Percentiles rank a stretch among this genome's conserved stretches.
phyloP scores from a whole-genome alignment of 1,140 invertebrate species.

The Drosophila carrolli region DNA sequence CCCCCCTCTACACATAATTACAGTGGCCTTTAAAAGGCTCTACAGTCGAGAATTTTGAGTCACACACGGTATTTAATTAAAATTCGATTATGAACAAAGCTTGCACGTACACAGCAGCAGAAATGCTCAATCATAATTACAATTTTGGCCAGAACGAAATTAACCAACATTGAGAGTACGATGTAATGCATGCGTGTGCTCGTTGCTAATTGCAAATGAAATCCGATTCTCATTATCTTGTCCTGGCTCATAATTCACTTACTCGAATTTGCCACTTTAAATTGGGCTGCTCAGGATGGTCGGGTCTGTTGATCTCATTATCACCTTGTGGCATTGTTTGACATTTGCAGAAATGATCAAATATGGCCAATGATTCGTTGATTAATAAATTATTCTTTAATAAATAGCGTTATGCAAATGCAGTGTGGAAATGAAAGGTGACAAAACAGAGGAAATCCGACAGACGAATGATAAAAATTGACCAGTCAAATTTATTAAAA shows the following conservation, averaged over 20 bases:
- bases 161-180: conserved; percentile 18
- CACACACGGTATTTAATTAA: conserved; percentile 48
- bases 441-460: conserved; percentile 33
- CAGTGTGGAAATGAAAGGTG: conserved; percentile 23
- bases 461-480: conserved; percentile 31
- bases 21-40: neutral
- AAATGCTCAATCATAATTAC: conserved; percentile 58
- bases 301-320: conserved; percentile 39
- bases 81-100: conserved; percentile 57
- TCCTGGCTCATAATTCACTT: conserved; percentile 20
- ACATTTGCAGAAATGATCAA: conserved; percentile 44
- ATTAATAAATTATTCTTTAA: conserved; percentile 43
- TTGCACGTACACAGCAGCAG: conserved; percentile 33
- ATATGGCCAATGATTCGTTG: conserved; percentile 32
- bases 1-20: neutral
- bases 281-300: conserved; percentile 11
- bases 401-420: conserved; percentile 23
- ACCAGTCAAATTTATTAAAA: conserved; percentile 24
- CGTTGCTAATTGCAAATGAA: conserved; percentile 59
- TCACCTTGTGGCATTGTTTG: conserved; percentile 34
- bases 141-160: conserved; percentile 50
- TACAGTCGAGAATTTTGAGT: neutral
- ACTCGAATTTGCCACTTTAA: conserved; percentile 26
- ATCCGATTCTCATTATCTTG: conserved; percentile 52
- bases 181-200: conserved; percentile 16